Evolutionary conservation across 2,797 vertebrate species (phyloP).

Genomic region (Lithobates pipiens): DNA sequence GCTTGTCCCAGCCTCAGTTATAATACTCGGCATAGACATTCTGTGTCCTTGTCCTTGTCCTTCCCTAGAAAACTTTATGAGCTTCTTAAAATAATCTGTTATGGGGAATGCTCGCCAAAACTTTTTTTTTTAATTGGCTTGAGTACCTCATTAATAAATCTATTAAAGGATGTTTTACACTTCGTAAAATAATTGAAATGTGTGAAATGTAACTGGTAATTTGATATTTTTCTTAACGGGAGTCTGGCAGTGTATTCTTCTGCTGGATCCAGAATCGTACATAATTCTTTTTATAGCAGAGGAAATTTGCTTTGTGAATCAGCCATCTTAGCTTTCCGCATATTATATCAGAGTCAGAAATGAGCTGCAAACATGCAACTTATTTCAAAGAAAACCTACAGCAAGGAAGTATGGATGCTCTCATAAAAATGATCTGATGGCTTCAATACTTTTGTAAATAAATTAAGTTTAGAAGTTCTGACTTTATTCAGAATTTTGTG

Average conservation of each 20-base stretch:
- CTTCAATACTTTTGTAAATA: no score
- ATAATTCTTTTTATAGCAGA: background rate
- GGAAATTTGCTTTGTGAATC: background rate
- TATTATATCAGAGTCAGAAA: background rate
- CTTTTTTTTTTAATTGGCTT: conserved; percentile 6
- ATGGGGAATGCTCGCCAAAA: conserved; percentile 17
- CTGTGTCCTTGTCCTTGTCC: conserved; percentile 20
- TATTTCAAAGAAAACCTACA: background rate
- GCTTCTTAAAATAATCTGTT: conserved; percentile 23
- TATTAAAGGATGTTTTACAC: conserved; percentile 23
- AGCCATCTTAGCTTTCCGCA: background rate
- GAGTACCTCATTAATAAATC: conserved; percentile 25
- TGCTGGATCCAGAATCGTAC: background rate
- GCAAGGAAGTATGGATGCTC: background rate
- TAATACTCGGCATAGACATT: background rate
- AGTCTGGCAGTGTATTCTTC: background rate
- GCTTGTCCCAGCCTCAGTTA: background rate
- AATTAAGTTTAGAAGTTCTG: no score
- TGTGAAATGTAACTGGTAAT: conserved; percentile 6
- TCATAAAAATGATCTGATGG: background rate
- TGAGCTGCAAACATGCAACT: background rate
- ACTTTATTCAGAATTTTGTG: no score
- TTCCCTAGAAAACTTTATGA: conserved; percentile 16
- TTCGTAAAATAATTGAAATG: conserved; percentile 46
- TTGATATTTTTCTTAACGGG: background rate